A percentile compares a stretch with the other conserved stretches of the same genome.
These are phyloP conservation scores for Chouioia cunea DNA, from an alignment of 2,888 invertebrate genomes.

Conservation along the genomic window DNA sequence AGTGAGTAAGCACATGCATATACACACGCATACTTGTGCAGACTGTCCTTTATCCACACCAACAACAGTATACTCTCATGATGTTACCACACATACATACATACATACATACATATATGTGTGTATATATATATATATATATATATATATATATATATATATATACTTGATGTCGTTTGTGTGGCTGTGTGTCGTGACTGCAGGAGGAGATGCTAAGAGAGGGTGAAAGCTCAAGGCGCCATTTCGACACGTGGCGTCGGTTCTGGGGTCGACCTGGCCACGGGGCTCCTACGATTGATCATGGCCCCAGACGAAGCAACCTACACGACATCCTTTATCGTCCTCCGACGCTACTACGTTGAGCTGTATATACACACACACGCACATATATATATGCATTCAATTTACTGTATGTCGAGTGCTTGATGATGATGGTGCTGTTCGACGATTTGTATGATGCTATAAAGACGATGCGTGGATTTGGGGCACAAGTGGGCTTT, in stretches of 20 bases:
- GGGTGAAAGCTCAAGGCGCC: slow-evolving; percentile 76
- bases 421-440: no score
- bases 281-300: slow-evolving; percentile 70
- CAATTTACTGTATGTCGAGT: no score
- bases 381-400: no score
- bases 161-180: no score
- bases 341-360: slow-evolving; percentile 46
- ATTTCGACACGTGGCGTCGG: slow-evolving; percentile 82
- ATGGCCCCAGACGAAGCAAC: slow-evolving; percentile 60
- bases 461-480: no score
- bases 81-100: not conserved
- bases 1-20: slow-evolving; percentile 56
- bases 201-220: slow-evolving; percentile 76
- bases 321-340: slow-evolving; percentile 66
- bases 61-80: not conserved
- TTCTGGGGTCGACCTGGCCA: slow-evolving; percentile 88
- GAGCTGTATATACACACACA: no score
- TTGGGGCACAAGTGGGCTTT: no score
- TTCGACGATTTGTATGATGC: no score
- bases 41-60: not conserved
- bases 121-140: no score
- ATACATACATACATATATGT: not conserved
- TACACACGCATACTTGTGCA: not conserved
- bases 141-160: no score
- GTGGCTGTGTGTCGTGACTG: slow-evolving; percentile 1